Base-by-base conservation (phyloP, 2,888 invertebrate genomes). In the Protonemura montana region DNA sequence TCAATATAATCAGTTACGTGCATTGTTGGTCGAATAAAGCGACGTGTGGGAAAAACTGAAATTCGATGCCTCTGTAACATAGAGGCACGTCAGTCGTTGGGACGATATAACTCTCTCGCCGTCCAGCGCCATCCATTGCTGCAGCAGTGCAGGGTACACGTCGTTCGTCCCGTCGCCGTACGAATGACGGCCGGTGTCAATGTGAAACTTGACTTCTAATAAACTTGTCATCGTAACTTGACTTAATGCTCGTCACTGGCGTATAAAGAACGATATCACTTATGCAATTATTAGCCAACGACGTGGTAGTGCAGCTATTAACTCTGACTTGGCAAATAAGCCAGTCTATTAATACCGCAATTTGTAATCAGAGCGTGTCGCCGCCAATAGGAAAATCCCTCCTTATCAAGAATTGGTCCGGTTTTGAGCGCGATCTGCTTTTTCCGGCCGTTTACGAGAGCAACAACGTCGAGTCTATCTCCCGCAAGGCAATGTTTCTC, bases 371-470 rank as follows among this genome's bases (percentile, higher is more conserved):
- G 85, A 76, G 30, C 41, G n/a, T 25, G 84, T 76, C n/a, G 13
- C 84, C 1, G 10, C 82, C 83, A 83, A 78, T 77, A 82, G 76
- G 85, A 76, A 84, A 28, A 42, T 28, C 81, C 85, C 16, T 81
- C 81, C 85, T 87, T 85, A 85, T 85, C 86, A 86, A 81, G 85
- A 83, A 59, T 82, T 85, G 85, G 80, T 78, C 76, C 84, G 86
- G 35, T 86, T 82, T 16, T 2, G 35, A 35, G 35, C 35, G 35
- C 28, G 78, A 30, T n/a, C 59, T n/a, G 42, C 26, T 35, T n/a
- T 30, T 82, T 86, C 30, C 30, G 76, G 2, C 29, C 30, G 35
- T 35, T 35, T n/a, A n/a, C 35, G 35, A 3, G 10, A 35, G 35
- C 26, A 59, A 59, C 59, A 78, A 26, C 81, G 26, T 30, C 59